Percentiles rank a stretch among this genome's conserved stretches.
phyloP scores from a whole-genome alignment of 2,888 invertebrate species.

The Hirtodrosophila duncani region DNA sequence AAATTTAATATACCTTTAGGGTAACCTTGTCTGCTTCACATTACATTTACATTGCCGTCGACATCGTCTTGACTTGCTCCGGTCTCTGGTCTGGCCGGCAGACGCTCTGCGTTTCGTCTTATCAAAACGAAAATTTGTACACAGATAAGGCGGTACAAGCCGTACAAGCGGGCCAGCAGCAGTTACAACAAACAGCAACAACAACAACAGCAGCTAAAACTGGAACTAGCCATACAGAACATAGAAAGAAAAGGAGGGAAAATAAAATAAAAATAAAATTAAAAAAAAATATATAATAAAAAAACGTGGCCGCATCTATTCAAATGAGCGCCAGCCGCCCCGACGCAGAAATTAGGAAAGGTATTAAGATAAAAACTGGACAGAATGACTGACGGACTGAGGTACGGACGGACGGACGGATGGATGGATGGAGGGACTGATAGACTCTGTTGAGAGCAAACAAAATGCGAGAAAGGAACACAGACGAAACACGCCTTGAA shows the following conservation, averaged over 20 bases:
- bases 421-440: constrained; percentile 6
- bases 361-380: constrained; percentile 62
- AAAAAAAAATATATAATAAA: not conserved
- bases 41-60: too few species aligned
- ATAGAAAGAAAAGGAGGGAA: not conserved
- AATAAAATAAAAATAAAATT: not conserved
- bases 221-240: constrained; percentile 20
- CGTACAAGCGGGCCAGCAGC: constrained; percentile 18
- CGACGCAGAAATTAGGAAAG: constrained; percentile 65
- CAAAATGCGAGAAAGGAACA: constrained; percentile 27
- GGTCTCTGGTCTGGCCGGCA: constrained; percentile 25
- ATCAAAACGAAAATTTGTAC: constrained; percentile 70
- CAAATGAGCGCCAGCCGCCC: constrained; percentile 58
- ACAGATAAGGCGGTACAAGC: constrained; percentile 53
- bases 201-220: constrained; percentile 7
- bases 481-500: constrained; percentile 52
- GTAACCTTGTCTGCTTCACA: too few species aligned
- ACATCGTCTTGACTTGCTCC: constrained; percentile 19
- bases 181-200: constrained; percentile 15
- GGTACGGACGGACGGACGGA: too few species aligned
- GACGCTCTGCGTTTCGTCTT: too few species aligned
- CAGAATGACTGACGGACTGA: constrained; percentile 4
- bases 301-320: constrained; percentile 42
- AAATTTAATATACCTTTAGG: too few species aligned
- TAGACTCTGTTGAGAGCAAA: too few species aligned